Conservation (phyloP, 1,140 invertebrate species). For the Bombus ignitus region DNA sequence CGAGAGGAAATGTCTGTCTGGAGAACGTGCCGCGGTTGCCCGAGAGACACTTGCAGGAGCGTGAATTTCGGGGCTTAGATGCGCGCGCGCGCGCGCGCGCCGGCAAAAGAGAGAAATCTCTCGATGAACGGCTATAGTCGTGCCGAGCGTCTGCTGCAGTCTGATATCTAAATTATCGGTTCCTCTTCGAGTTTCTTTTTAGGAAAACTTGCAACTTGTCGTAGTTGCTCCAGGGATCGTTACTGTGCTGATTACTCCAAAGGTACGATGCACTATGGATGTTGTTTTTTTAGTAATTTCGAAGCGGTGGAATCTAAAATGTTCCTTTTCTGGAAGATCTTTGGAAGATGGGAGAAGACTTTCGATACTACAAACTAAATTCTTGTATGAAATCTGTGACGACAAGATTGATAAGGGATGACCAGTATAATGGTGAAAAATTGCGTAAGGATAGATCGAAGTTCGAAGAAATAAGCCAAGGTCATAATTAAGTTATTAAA, state of each 20-base stretch:
- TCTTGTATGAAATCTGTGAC: too few species aligned
- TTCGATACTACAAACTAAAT: too few species aligned
- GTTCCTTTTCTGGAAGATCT: neutral
- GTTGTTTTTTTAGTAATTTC: neutral
- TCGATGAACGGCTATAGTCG: neutral
- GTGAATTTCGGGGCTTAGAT: slow-evolving; percentile 5
- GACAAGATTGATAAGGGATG: too few species aligned
- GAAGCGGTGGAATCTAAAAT: neutral
- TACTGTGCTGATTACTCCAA: neutral
- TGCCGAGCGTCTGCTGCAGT: neutral
- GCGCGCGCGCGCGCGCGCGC: neutral
- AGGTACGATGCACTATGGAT: neutral
- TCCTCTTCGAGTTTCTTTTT: neutral
- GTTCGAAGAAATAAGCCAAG: too few species aligned
- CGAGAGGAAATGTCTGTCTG: slow-evolving; percentile 26
- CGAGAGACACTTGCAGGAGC: slow-evolving; percentile 17
- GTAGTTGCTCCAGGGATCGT: neutral
- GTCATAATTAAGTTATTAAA: too few species aligned
- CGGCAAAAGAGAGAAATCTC: neutral
- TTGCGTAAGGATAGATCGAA: too few species aligned
- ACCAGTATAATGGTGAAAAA: too few species aligned
- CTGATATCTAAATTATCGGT: slow-evolving; percentile 10
- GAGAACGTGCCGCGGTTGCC: slow-evolving; percentile 25
- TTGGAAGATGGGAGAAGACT: neutral
- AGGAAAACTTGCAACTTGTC: neutral